Conservation (phyloP, 1,140 invertebrate genomes). For the Pentalonia nigronervosa region DNA sequence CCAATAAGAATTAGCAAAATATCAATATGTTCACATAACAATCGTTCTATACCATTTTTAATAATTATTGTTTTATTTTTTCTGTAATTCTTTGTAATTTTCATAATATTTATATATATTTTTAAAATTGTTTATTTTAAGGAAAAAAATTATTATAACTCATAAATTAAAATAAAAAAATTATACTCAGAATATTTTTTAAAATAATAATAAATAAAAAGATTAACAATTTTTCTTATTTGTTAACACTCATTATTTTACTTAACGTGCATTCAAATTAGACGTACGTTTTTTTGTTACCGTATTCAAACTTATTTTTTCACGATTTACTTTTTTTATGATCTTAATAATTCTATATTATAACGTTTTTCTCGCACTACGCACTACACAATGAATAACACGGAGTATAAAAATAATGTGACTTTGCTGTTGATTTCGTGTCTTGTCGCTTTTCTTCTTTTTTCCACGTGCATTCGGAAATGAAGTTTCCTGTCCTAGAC, state of each 20-base stretch:
- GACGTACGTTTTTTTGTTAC: background rate
- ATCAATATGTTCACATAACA: background rate
- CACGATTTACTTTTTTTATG: background rate
- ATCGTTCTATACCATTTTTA: background rate
- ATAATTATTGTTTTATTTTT: background rate
- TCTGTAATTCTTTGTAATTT: background rate
- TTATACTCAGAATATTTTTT: background rate
- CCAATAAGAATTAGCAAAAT: background rate
- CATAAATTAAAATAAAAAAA: background rate
- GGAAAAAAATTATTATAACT: background rate
- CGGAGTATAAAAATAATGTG: background rate
- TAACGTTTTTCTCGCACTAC: background rate
- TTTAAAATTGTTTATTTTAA: background rate
- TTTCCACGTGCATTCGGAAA: background rate
- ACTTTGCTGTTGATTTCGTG: background rate
- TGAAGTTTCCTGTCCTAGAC: constrained; percentile 28
- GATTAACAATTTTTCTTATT: too few species aligned
- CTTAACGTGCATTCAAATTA: background rate
- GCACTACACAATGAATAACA: background rate
- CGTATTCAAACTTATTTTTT: background rate
- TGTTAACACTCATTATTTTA: background rate
- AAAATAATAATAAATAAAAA: background rate
- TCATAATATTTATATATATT: background rate
- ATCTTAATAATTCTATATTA: background rate
- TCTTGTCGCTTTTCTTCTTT: constrained; percentile 1